phyloP scores from a whole-genome alignment of 2,888 invertebrate species.

The Mallateleia sp. region DNA sequence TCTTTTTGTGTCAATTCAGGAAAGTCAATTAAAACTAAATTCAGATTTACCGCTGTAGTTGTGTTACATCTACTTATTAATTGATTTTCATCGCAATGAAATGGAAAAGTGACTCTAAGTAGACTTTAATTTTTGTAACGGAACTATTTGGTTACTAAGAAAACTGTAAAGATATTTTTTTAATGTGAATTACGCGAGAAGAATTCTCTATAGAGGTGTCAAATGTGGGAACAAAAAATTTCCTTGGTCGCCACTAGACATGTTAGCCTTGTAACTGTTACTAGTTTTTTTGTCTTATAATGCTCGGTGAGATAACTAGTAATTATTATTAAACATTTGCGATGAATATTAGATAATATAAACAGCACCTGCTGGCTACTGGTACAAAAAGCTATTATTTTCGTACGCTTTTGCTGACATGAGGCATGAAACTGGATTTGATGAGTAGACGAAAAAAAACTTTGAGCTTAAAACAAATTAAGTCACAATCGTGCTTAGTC shows the following conservation, averaged over 20 bases:
- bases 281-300: conserved; percentile 28
- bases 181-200: background rate
- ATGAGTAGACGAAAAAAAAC: conserved; percentile 32
- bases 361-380: background rate
- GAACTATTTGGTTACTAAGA: background rate
- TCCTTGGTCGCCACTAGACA: conserved; percentile 45
- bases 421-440: conserved; percentile 30
- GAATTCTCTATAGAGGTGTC: conserved; percentile 12
- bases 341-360: conserved; percentile 17
- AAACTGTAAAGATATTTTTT: too few relatives aligned
- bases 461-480: conserved; percentile 40
- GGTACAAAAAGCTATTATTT: conserved; percentile 5
- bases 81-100: too few relatives aligned
- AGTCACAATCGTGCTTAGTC: too few relatives aligned
- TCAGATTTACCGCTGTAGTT: too few relatives aligned
- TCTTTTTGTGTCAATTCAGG: too few relatives aligned
- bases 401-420: background rate
- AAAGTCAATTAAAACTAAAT: too few relatives aligned
- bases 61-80: too few relatives aligned
- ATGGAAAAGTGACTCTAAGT: too few relatives aligned
- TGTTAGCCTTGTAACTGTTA: conserved; percentile 64
- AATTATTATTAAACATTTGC: conserved; percentile 46
- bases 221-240: conserved; percentile 36
- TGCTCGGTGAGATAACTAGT: conserved; percentile 10
- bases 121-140: background rate